Conservation (phyloP, 2,113 vertebrate species). For the Actinemys pallida region DNA sequence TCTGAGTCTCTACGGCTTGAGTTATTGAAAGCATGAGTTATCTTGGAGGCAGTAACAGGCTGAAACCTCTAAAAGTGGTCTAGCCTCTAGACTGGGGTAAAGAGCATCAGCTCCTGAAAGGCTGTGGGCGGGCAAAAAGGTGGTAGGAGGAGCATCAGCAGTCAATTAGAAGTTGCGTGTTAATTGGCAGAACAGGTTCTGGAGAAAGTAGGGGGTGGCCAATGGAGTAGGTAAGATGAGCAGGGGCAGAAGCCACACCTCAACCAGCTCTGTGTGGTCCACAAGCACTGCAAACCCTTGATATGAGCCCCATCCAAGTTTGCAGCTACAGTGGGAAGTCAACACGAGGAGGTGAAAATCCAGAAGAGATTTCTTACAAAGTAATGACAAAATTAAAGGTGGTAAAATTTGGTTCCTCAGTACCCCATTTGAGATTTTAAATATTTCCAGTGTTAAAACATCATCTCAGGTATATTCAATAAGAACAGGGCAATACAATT, state of each 20-base stretch:
- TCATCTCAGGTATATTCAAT: background rate
- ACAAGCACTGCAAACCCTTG: fast-evolving
- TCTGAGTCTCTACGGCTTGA: background rate
- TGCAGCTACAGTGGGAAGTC: background rate
- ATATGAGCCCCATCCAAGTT: background rate
- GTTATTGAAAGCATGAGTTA: background rate
- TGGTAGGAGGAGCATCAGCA: background rate
- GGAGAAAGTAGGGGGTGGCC: background rate
- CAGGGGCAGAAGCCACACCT: background rate
- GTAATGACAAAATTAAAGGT: background rate
- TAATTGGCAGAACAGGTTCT: background rate
- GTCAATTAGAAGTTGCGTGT: background rate
- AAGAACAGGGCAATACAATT: background rate
- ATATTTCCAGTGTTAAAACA: background rate
- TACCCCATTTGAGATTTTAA: background rate
- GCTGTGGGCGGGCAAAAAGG: background rate
- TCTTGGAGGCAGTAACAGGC: background rate
- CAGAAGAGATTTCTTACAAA: background rate
- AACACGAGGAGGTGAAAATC: background rate
- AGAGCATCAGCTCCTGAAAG: background rate
- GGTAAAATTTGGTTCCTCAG: background rate
- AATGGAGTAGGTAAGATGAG: background rate
- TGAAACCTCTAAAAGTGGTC: background rate
- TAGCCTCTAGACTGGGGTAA: background rate
- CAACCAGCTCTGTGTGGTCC: background rate